These are phyloP conservation scores for Aphidoletes aphidimyza DNA, from an alignment of 2,888 invertebrate genomes.

Conservation along the genomic window DNA sequence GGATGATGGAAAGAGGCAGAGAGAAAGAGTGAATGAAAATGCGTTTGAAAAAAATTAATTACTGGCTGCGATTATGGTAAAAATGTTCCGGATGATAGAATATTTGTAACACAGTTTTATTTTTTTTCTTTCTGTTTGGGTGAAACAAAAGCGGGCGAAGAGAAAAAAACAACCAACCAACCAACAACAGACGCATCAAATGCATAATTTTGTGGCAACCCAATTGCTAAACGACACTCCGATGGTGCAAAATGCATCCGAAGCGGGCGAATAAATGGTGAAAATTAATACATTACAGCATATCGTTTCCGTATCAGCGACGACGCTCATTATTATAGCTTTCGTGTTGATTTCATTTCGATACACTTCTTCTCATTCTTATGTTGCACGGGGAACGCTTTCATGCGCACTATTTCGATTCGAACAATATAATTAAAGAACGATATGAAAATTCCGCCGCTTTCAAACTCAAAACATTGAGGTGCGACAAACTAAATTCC, in stretches of 20 bases:
- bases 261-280: slow-evolving; percentile 36
- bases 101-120: slow-evolving; percentile 17
- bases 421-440: slow-evolving; percentile 37
- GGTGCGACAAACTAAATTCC: slow-evolving; percentile 4
- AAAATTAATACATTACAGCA: slow-evolving; percentile 50
- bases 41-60: slow-evolving; percentile 34
- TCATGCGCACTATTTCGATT: not conserved
- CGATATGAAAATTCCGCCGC: not conserved
- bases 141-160: not conserved
- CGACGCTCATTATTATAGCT: slow-evolving; percentile 11
- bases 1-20: not conserved
- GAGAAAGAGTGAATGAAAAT: not conserved
- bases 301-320: slow-evolving; percentile 52
- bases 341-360: slow-evolving; percentile 33
- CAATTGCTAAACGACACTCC: slow-evolving; percentile 24
- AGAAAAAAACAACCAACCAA: not conserved
- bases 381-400: not conserved
- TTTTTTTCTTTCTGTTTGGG: too few species aligned
- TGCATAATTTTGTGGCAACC: not conserved
- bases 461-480: not conserved
- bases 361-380: not conserved
- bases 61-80: slow-evolving; percentile 47
- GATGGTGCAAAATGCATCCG: not conserved
- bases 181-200: too few species aligned
- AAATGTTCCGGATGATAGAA: slow-evolving; percentile 47